Percentiles rank a stretch among this genome's conserved stretches.
phyloP scores from a whole-genome alignment of 2,888 invertebrate species.

The Portevinia maculata region DNA sequence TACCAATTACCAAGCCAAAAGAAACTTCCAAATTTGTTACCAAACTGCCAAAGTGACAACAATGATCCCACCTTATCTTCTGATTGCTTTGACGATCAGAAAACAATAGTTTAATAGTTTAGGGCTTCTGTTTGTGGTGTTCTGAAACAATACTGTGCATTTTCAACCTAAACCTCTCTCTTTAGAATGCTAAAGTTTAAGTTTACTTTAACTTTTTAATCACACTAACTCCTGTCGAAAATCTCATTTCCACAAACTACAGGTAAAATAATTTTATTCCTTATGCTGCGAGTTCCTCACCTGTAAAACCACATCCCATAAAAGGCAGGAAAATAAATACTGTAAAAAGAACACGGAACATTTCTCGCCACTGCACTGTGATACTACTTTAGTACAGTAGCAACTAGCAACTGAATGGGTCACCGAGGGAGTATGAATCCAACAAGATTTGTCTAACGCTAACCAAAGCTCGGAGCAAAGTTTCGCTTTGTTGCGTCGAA shows the following conservation, averaged over 20 bases:
- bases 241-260: conserved; percentile 1
- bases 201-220: background rate
- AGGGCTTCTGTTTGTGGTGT: no score
- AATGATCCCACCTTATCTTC: no score
- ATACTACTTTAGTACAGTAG: conserved; percentile 16
- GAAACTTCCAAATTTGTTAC: no score
- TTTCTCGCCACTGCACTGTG: background rate
- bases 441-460: conserved; percentile 57
- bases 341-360: conserved; percentile 19
- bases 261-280: background rate
- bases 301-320: conserved; percentile 18
- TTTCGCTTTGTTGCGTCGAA: conserved; percentile 51
- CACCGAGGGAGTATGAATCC: conserved; percentile 23
- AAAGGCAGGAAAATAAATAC: background rate
- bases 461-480: conserved; percentile 47
- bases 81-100: no score
- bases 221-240: background rate
- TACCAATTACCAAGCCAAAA: no score
- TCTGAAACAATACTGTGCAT: no score
- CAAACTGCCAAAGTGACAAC: no score
- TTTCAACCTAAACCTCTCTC: no score
- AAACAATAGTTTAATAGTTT: no score
- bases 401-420: conserved; percentile 43
- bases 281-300: background rate
- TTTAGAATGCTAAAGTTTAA: background rate